These are phyloP conservation scores for Tolmerus cingulatus DNA, from an alignment of 2,888 invertebrate species.

Conservation along the genomic window DNA sequence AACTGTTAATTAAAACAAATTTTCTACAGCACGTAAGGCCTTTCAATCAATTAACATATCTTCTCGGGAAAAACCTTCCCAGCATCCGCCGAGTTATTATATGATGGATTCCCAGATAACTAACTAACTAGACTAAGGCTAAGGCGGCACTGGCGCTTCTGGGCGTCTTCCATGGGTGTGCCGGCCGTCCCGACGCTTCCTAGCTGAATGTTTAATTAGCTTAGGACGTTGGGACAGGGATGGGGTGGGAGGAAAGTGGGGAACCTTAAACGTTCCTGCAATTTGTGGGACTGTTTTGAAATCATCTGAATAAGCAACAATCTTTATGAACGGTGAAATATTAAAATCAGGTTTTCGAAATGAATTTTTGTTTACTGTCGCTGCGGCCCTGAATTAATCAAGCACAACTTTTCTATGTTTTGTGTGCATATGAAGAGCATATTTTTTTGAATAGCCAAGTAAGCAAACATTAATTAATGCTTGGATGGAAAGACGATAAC, in stretches of 20 bases:
- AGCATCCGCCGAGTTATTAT: neutral
- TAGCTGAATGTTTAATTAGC: neutral
- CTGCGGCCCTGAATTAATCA: neutral
- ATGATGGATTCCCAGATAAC: constrained; percentile 4
- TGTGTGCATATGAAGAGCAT: neutral
- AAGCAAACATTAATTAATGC: neutral
- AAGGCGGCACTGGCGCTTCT: neutral
- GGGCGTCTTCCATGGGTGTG: neutral
- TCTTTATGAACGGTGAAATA: neutral
- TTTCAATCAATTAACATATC: constrained; percentile 25
- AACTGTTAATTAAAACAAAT: constrained; percentile 30
- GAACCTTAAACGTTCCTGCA: neutral
- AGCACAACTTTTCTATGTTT: neutral
- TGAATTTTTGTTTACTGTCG: neutral
- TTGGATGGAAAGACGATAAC: neutral
- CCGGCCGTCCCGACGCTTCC: neutral
- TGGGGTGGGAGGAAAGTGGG: neutral
- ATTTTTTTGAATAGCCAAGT: neutral
- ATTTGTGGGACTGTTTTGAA: neutral
- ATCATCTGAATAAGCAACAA: neutral
- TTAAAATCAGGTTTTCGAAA: neutral
- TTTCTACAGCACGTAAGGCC: constrained; percentile 1
- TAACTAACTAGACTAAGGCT: neutral
- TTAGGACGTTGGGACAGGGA: too few relatives aligned
- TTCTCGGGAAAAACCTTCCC: constrained; percentile 12